These are phyloP conservation scores for Mesitornis unicolor DNA, from an alignment of 2,113 vertebrate genomes.

Conservation along the genomic window DNA sequence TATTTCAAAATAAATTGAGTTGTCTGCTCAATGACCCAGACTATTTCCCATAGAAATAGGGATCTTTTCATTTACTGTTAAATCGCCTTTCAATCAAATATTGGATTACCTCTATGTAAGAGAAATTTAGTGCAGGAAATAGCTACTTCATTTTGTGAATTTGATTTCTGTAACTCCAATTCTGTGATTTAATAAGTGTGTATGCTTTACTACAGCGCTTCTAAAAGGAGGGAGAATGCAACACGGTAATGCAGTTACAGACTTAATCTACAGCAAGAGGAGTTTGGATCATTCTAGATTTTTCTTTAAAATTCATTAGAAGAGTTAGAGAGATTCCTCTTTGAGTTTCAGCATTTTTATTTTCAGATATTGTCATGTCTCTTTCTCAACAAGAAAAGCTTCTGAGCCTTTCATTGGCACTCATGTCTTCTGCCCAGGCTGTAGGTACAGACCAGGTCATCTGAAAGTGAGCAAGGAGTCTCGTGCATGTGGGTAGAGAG, in stretches of 20 bases:
- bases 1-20: not conserved
- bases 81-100: not conserved
- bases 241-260: not conserved
- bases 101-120: not conserved
- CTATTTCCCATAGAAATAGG: not conserved
- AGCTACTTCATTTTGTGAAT: not conserved
- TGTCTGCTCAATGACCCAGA: not conserved
- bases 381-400: not conserved
- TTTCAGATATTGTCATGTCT: not conserved
- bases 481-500: not conserved
- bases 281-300: not conserved
- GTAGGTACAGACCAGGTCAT: not conserved
- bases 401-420: not conserved
- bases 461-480: not conserved
- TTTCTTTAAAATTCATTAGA: not conserved
- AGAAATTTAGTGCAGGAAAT: not conserved
- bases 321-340: not conserved
- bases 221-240: not conserved
- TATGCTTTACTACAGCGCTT: not conserved
- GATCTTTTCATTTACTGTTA: not conserved
- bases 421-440: fast-evolving
- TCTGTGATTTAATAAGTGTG: not conserved
- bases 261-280: not conserved
- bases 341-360: not conserved
- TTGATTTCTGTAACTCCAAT: not conserved